Evolutionary conservation across 2,113 vertebrate species (phyloP).

Genomic region (Rynchops niger): DNA sequence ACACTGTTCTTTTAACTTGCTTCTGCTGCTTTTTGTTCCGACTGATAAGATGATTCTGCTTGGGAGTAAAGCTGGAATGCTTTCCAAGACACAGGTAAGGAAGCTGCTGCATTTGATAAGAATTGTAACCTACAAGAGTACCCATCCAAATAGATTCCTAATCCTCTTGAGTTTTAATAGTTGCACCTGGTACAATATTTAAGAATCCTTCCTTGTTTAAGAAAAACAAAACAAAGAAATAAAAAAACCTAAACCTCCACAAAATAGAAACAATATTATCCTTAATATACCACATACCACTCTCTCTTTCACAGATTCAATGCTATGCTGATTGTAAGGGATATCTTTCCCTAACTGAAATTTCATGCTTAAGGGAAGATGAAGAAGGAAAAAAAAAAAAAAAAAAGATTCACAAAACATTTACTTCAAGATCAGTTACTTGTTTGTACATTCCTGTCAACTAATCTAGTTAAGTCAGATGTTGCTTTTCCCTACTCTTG

Average conservation of each 20-base stretch:
- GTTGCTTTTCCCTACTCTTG: neutral
- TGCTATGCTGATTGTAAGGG: neutral
- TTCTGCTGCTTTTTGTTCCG: neutral
- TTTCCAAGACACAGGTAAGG: neutral
- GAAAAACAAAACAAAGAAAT: neutral
- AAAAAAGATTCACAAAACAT: neutral
- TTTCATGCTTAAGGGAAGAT: neutral
- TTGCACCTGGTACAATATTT: neutral
- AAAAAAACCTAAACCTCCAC: neutral
- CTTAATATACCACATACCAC: neutral
- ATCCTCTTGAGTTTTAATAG: neutral
- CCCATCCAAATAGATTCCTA: neutral
- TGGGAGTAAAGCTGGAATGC: neutral
- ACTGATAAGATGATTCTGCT: neutral
- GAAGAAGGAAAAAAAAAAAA: neutral
- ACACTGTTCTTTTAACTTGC: accelerated
- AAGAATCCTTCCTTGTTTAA: neutral
- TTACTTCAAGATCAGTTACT: neutral
- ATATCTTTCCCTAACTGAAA: neutral
- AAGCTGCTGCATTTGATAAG: neutral
- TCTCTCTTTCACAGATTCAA: neutral
- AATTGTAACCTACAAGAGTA: neutral
- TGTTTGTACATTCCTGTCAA: neutral
- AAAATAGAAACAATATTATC: neutral
- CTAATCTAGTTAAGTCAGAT: neutral